phyloP scores from a whole-genome alignment of 2,888 invertebrate genomes.

The Odontomyia ornata region DNA sequence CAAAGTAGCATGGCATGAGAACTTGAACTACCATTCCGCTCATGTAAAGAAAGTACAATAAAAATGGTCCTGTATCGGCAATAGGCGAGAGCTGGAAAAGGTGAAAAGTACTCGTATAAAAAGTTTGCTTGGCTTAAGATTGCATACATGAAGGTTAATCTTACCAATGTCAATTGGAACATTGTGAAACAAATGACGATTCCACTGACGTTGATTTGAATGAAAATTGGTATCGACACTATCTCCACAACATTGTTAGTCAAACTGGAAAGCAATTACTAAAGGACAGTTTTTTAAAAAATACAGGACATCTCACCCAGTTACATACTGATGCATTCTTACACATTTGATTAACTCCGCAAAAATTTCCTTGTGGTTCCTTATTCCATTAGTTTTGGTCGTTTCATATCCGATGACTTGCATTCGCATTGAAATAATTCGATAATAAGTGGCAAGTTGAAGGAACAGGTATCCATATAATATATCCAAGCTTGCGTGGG shows the following conservation, averaged over 20 bases:
- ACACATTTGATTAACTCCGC: background rate
- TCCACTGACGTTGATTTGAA: conserved; percentile 31
- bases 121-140: too few species aligned
- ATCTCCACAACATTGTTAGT: background rate
- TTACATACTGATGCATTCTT: background rate
- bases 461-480: background rate
- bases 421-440: background rate
- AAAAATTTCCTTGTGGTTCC: background rate
- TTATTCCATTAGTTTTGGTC: too few species aligned
- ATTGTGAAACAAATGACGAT: conserved; percentile 28
- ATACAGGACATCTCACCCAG: background rate
- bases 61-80: conserved; percentile 12
- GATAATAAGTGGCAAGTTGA: background rate
- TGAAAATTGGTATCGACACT: conserved; percentile 9
- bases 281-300: too few species aligned
- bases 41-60: conserved; percentile 27
- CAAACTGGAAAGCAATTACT: too few species aligned
- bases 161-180: conserved; percentile 31
- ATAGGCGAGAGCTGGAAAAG: conserved; percentile 35
- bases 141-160: too few species aligned
- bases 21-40: conserved; percentile 56
- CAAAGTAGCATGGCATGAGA: conserved; percentile 59
- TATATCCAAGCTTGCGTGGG: background rate
- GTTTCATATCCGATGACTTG: background rate
- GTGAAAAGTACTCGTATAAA: too few species aligned